Evolutionary conservation across 2,888 invertebrate species (phyloP), one percentile per base, ranked within the genome.

Genomic region (Sialis fuliginosa): DNA sequence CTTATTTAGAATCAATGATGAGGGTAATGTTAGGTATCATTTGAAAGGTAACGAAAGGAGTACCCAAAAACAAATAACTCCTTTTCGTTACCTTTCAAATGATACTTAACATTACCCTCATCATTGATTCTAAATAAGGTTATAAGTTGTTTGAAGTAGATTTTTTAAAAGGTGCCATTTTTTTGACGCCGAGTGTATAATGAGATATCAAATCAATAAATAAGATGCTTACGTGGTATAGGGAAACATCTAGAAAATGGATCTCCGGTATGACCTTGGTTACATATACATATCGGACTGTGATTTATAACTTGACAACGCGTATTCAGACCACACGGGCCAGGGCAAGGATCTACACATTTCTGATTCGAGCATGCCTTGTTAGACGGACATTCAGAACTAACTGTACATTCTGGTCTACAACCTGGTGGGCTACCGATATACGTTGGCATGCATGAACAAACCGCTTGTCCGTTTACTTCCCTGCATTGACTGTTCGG

Each of bases 401-500:
- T 83, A 35, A 78, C 68, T 13, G 77, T 70, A 58, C 82, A 81
- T 62, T 81, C 81, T 34, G 82, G 81, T 58, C 82, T 72, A 60
- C 85, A 85, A 47, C 72, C 73, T 48, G 80, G 79, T 33, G 79
- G 81, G 51, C 67, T 67, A 42, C 81, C 81, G 46, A 72, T 69
- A 55, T 77, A 80, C 52, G 73, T 71, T 42, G 72, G 70, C 51
- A 76, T 62, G 57, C 85, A 85, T 44, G 79, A 79, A 58, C 85
- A 86, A 13, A 80, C 73, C 1, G 77, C 77, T 66, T 81, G 79
- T 31, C 71, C 73, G 55, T 81, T 81, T 30, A 74, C 61, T 58
- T 77, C 79, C 56, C 77, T 75, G 57, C 88, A 88, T 53, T 78
- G 69, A 51, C 86, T 84, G 58, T 86, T 85, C 5, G 84, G 77